These are phyloP conservation scores for Dendrocopos noguchii DNA, from an alignment of 2,113 vertebrate genomes.

Conservation along the genomic window DNA sequence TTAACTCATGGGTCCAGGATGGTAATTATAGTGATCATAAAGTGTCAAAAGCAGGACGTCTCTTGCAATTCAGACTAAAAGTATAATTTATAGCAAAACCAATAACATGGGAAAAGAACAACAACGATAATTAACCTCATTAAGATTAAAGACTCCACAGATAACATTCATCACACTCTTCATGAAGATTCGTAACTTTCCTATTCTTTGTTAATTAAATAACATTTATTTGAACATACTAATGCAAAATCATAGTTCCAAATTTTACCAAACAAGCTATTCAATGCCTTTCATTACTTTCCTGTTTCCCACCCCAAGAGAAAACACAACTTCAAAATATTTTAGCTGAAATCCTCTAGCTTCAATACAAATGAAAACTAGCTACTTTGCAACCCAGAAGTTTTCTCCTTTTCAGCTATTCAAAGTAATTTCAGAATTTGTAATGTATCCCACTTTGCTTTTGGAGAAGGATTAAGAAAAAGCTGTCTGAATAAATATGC, in stretches of 20 bases:
- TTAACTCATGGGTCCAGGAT: not conserved
- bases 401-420: not conserved
- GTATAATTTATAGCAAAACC: not conserved
- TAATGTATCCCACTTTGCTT: not conserved
- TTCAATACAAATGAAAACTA: not conserved
- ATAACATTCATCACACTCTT: not conserved
- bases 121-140: not conserved
- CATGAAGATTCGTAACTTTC: not conserved
- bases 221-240: not conserved
- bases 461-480: not conserved
- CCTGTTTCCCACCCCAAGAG: rapidly evolving
- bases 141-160: not conserved
- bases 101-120: not conserved
- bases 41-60: not conserved
- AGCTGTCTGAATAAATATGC: not conserved
- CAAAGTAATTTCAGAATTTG: not conserved
- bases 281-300: not conserved
- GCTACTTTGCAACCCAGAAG: not conserved
- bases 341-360: not conserved
- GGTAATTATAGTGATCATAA: not conserved
- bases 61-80: not conserved
- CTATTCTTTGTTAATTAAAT: not conserved
- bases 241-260: not conserved
- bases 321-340: not conserved
- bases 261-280: not conserved